Evolutionary conservation across 1,140 invertebrate genomes (phyloP).

Genomic region (Sinonovacula constricta): DNA sequence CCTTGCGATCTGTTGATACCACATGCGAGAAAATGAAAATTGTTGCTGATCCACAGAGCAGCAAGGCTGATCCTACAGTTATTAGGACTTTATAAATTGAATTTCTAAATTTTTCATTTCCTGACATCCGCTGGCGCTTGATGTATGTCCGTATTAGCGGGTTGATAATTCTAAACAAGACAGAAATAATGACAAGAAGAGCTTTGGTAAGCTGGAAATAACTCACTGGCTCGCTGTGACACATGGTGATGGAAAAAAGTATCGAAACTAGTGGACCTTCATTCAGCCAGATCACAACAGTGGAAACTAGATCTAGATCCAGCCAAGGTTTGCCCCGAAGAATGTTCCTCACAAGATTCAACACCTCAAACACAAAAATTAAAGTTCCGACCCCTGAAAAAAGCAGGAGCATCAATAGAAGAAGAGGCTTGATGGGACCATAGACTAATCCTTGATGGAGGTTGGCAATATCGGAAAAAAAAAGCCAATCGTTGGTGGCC

Average conservation of each 20-base stretch:
- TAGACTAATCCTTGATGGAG: constrained; percentile 52
- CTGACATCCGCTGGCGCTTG: constrained; percentile 34
- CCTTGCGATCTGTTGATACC: constrained; percentile 29
- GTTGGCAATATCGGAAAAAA: constrained; percentile 47
- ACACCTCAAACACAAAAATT: constrained; percentile 46
- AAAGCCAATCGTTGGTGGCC: constrained; percentile 50
- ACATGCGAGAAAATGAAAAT: constrained; percentile 68
- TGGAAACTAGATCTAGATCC: constrained; percentile 46
- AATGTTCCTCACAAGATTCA: constrained; percentile 40
- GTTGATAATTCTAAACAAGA: constrained; percentile 56
- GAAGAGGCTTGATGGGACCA: constrained; percentile 31
- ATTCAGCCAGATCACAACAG: constrained; percentile 53
- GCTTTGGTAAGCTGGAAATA: constrained; percentile 55
- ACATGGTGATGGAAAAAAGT: constrained; percentile 51
- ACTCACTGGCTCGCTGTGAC: constrained; percentile 56
- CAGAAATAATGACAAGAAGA: constrained; percentile 27
- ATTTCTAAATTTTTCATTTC: constrained; percentile 22
- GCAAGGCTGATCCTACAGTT: constrained; percentile 59
- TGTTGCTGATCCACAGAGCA: constrained; percentile 54
- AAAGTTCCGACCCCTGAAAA: constrained; percentile 47
- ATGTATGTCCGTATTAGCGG: constrained; percentile 55
- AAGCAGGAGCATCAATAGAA: constrained; percentile 26
- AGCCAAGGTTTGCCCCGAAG: constrained; percentile 35
- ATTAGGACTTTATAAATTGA: constrained; percentile 54
- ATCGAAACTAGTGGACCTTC: constrained; percentile 55